Evolutionary conservation across 2,888 invertebrate genomes (phyloP).

Genomic region (Trichacis sp.): DNA sequence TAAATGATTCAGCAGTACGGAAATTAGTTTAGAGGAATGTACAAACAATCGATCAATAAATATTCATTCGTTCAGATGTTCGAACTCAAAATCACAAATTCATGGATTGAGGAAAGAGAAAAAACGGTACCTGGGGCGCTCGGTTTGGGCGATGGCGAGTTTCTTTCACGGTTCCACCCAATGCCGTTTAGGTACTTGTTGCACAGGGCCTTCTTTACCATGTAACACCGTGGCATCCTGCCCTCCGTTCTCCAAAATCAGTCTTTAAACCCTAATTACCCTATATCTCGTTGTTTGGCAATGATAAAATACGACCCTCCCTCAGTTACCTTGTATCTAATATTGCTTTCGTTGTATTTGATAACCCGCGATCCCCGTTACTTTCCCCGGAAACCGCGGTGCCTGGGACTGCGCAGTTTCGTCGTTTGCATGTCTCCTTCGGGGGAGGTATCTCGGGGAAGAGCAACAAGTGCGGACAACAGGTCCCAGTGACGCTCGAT

Average conservation of each 20-base stretch:
- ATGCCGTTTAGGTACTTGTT: constrained; percentile 68
- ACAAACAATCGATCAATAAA: no score
- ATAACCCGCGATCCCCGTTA: constrained; percentile 56
- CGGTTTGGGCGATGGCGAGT: constrained; percentile 56
- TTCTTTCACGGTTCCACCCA: constrained; percentile 61
- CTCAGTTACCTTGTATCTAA: constrained; percentile 63
- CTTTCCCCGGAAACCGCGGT: no score
- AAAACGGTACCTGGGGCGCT: constrained; percentile 44
- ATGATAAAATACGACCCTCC: constrained; percentile 20
- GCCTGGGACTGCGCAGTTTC: no score
- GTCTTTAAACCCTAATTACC: no score
- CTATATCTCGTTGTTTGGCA: constrained; percentile 56
- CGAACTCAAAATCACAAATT: no score
- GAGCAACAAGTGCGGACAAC: constrained; percentile 69
- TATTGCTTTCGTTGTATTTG: constrained; percentile 69
- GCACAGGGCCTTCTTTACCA: constrained; percentile 78
- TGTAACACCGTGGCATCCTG: constrained; percentile 82
- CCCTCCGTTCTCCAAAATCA: no score
- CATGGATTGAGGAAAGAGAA: no score
- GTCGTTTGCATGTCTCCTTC: no score
- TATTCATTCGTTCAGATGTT: no score
- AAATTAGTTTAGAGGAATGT: no score
- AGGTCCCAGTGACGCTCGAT: constrained; percentile 59
- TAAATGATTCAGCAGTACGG: no score
- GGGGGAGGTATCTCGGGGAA: constrained; percentile 44